Evolutionary conservation across 2,797 vertebrate species (phyloP), one percentile per base, ranked within the genome.

Genomic region (Crotalus adamanteus): DNA sequence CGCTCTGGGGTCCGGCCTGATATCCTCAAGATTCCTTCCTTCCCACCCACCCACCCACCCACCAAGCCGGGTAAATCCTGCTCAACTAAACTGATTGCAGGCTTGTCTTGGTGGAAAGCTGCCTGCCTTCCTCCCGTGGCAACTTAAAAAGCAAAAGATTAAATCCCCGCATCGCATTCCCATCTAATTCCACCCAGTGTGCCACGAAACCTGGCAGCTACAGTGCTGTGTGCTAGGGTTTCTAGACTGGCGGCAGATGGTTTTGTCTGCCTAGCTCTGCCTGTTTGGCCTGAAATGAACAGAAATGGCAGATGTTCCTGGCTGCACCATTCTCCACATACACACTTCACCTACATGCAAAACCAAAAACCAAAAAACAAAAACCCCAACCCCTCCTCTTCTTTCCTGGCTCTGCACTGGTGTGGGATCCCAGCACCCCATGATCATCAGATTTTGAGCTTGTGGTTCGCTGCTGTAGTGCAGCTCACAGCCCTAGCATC

Each of bases 201-300:
- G 13, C 22, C 31, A 20, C 6, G n/a, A 86, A 92, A 92, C 88
- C 88, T 61, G 1, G 14, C 78, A 57, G 78, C 28, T 47, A 55
- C 91, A 11, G 6, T 6, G 13, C 28, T 5, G 18, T 20, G 11
- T 37, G 92, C 92, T 89, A 93, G 55, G 13, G 53, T 87, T 87
- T 59, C 89, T 87, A 90, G 89, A 90, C 92, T 87, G 37, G 8
- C 28, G 55, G 85, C 92, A 93, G 89, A 93, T 87, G 92, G 92
- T 11, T 31, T 63, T 7, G 89, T 93, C 89, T 93, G 89, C 25
- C 89, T 87, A 20, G 61, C 83, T 73, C 8, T 73, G 61, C 60
- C 89, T 73, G 89, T 87, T 93, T 90, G 89, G 92, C 85, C 86
- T 87, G 61, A 22, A 57, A 73, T 53, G 20, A 11, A 59, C 3